phyloP scores from a whole-genome alignment of 2,113 vertebrate species.

The Pardalotus punctatus region DNA sequence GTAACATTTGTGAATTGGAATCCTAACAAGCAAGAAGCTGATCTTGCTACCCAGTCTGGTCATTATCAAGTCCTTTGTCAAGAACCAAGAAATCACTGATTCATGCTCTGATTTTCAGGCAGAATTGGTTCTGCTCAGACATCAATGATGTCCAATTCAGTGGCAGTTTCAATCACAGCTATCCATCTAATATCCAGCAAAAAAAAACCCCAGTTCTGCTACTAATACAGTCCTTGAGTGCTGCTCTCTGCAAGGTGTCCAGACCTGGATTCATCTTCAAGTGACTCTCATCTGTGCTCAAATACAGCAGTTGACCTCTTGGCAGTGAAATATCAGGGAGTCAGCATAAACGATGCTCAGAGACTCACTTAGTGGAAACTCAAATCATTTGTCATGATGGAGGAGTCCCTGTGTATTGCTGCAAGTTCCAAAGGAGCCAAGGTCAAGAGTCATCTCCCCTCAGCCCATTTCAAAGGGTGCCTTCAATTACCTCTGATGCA shows the following conservation, averaged over 20 bases:
- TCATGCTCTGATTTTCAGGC: constrained; percentile 73
- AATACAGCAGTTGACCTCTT: constrained; percentile 35
- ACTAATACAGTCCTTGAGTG: constrained; percentile 48
- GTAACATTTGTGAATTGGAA: constrained; percentile 60
- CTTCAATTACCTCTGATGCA: neutral
- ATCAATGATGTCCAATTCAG: constrained; percentile 64
- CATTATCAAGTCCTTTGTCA: constrained; percentile 72
- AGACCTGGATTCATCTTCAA: constrained; percentile 42
- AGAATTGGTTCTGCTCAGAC: constrained; percentile 70
- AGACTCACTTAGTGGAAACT: constrained; percentile 24
- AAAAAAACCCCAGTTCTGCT: neutral
- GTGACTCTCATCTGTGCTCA: constrained; percentile 39
- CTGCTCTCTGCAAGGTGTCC: constrained; percentile 39
- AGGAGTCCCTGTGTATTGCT: neutral
- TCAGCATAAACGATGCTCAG: constrained; percentile 42
- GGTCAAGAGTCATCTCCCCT: neutral
- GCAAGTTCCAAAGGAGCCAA: neutral
- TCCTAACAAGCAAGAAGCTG: constrained; percentile 62
- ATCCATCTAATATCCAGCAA: constrained; percentile 6
- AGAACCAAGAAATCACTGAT: constrained; percentile 65
- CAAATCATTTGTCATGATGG: neutral
- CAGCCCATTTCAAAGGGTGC: neutral
- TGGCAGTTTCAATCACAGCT: constrained; percentile 56
- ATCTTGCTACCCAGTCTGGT: constrained; percentile 53
- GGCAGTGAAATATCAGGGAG: constrained; percentile 33